These are phyloP conservation scores for Streblospio benedicti DNA, from an alignment of 1,140 invertebrate species.

Conservation along the genomic window DNA sequence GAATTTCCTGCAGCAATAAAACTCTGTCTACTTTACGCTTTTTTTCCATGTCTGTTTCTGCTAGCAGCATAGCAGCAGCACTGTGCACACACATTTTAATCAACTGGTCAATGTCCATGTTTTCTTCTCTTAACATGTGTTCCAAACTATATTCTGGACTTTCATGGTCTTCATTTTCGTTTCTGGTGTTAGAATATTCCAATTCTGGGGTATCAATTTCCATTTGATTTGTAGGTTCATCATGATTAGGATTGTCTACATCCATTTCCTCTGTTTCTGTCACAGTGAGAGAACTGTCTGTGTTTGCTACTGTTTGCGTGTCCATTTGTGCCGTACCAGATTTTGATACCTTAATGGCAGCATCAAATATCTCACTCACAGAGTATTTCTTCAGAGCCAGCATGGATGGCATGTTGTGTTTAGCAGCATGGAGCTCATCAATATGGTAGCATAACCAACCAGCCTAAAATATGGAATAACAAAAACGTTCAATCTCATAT, in stretches of 20 bases:
- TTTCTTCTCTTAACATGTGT: neutral
- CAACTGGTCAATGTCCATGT: neutral
- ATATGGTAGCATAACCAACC: conserved; percentile 40
- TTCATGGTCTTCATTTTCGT: no score
- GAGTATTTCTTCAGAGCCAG: conserved; percentile 19
- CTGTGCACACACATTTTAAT: conserved; percentile 21
- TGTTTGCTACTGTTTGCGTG: no score
- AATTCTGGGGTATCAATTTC: neutral
- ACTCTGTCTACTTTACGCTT: conserved; percentile 24
- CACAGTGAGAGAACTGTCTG: no score
- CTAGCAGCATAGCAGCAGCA: conserved; percentile 24
- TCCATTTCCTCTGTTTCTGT: neutral
- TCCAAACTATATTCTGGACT: no score
- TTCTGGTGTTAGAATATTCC: neutral
- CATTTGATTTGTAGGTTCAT: no score
- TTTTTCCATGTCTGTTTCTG: conserved; percentile 5
- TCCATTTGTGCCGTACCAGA: no score
- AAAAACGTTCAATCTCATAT: no score
- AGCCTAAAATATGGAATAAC: conserved; percentile 25
- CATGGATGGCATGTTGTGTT: conserved; percentile 22
- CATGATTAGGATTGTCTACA: conserved; percentile 8
- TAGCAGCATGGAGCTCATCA: conserved; percentile 30
- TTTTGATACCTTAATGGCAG: neutral
- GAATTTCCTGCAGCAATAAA: conserved; percentile 21
- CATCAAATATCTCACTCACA: conserved; percentile 11